Base-by-base conservation (phyloP, 1,140 invertebrate species). In the Batillaria attramentaria region DNA sequence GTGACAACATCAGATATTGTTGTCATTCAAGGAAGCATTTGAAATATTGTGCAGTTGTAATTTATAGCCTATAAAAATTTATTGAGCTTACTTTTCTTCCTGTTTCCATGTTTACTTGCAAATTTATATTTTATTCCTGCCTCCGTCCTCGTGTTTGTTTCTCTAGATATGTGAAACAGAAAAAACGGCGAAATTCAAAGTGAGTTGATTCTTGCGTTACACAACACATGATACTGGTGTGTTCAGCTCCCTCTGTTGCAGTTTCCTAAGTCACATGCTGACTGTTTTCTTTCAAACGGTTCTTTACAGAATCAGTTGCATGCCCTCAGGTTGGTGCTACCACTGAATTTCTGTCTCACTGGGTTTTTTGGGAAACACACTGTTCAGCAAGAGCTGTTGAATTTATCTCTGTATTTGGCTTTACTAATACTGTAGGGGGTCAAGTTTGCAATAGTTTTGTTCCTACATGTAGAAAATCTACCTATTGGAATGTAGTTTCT, bases 241-340 rank as follows among this genome's bases (percentile, higher is more conserved):
- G 37, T 78, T 80, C 50, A 81, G 83, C 46, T 85, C 81, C 70
- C 50, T 86, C 24, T 70, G 83, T 2, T 72, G 79, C 66, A 74
- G 79, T 41, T 73, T 81, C 35, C 76, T 84, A 39, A n/a, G n/a
- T n/a, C n/a, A n/a, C n/a, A n/a, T n/a, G n/a, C n/a, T n/a, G n/a
- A n/a, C n/a, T n/a, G n/a, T n/a, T n/a, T n/a, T n/a, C n/a, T n/a
- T n/a, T n/a, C n/a, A n/a, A n/a, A n/a, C n/a, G n/a, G n/a, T n/a
- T n/a, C n/a, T n/a, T n/a, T n/a, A n/a, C n/a, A n/a, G n/a, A n/a
- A n/a, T n/a, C n/a, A n/a, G n/a, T n/a, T n/a, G n/a, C n/a, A n/a
- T n/a, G n/a, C n/a, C n/a, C n/a, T n/a, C n/a, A n/a, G n/a, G n/a
- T n/a, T n/a, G n/a, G n/a, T n/a, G n/a, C n/a, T n/a, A n/a, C n/a